Evolutionary conservation across 2,888 invertebrate species (phyloP), one percentile per base, ranked within the genome.

Genomic region (Selenia dentaria): DNA sequence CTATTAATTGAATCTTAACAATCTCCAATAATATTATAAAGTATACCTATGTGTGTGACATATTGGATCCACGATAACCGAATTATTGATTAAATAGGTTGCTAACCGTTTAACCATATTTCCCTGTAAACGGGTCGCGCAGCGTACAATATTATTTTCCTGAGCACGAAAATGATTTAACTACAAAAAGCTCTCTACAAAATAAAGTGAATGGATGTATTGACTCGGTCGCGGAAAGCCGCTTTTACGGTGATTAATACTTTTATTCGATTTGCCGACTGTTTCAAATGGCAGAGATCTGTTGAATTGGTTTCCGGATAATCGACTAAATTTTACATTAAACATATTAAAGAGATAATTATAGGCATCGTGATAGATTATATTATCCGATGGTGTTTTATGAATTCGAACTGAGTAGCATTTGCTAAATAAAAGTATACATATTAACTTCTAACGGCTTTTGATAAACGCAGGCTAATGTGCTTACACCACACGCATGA

Each of bases 191-290:
- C 16, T 36, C 31, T 33, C 11, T 32, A 40, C 27, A 36, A 47
- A 32, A 25, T 29, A 39, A 10, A 20, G 25, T 26, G 10, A 36
- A 16, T 36, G 36, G 28, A 32, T 27, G 32, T 37, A 41, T 48
- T 37, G 36, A 18, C 6, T 32, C 11, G 37, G 25, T 41, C 37
- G 37, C 14, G 41, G 28, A 42, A 42, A 48, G 28, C 47, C 33
- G 41, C 37, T 38, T 48, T 48, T 33, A 33, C 41, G 32, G 41
- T 48, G 41, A 48, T 42, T 48, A 48, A 48, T 48, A 48, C 42
- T 48, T 48, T 48, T 41, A 48, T 48, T 48, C 41, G 33, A 42
- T 38, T 48, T 48, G 37, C 47, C 27, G 41, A 42, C 33, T 37
- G 47, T 38, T 42, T 48, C 37, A 48, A 40, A 40, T 40, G 35